Conservation (phyloP, 2,888 invertebrate genomes). For the Candidula unifasciata region DNA sequence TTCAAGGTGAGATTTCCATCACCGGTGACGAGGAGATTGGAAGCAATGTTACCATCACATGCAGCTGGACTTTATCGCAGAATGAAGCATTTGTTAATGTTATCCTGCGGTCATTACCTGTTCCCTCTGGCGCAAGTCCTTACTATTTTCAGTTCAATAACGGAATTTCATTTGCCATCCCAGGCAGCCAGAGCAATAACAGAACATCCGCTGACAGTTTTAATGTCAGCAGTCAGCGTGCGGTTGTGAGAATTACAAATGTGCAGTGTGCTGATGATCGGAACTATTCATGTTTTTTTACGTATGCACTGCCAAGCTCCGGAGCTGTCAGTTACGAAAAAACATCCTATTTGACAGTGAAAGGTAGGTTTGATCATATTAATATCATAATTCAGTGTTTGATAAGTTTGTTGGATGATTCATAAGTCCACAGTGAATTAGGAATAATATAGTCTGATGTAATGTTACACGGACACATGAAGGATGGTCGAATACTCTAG, state of each 20-base stretch:
- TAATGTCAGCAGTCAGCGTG: background rate
- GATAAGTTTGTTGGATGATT: background rate
- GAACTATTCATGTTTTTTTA: background rate
- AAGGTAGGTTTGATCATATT: background rate
- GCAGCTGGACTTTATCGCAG: background rate
- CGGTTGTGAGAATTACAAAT: background rate
- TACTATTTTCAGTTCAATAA: background rate
- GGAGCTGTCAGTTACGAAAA: background rate
- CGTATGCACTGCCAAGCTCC: background rate
- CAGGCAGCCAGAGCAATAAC: background rate
- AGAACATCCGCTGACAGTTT: background rate
- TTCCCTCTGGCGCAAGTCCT: background rate
- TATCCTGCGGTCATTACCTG: background rate
- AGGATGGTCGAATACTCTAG: background rate
- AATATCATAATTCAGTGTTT: background rate
- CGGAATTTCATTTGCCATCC: too few species aligned
- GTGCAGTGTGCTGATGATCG: background rate
- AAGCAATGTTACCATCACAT: background rate
- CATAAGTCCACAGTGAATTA: background rate
- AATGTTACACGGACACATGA: background rate
- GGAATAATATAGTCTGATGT: background rate
- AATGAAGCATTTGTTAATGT: background rate
- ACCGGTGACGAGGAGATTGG: background rate
- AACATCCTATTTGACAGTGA: background rate
- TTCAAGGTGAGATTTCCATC: background rate